Evolutionary conservation across 2,113 vertebrate genomes (phyloP), one percentile per base, ranked within the genome.

Genomic region (Channa argus): DNA sequence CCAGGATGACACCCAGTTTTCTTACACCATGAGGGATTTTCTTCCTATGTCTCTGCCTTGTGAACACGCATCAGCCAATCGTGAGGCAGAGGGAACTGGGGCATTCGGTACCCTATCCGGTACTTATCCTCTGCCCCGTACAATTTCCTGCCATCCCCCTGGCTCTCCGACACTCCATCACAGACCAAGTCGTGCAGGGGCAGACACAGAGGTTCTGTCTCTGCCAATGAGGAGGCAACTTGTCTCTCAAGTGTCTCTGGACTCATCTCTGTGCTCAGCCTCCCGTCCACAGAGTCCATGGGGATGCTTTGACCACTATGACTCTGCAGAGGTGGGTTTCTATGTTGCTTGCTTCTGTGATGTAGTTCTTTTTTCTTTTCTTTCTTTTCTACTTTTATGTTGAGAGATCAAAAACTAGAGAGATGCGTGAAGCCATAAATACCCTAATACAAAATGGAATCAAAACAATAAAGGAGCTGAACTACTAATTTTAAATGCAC

Each of bases 271-370:
- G 47, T 88, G 90, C 71, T 88, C 86, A 0, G 54, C 72, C 39
- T 92, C 87, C 0, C 86, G 88, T 55, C 90, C 90, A 2, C 87
- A 13, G 3, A 89, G 90, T 67, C 88, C 90, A 7, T 91, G 91
- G 91, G 81, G 84, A n/a, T 54, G 65, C n/a, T 84, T 86, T 38
- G 89, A 92, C 58, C 87, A 90, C 2, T 90, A 92, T 1, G 90
- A 91, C 77, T 91, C 82, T 72, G 77, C 87, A 51, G 91, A 93
- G 88, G 92, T 92, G 10, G 15, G 82, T 68, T 41, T 70, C 8
- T 55, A 5, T 44, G 5, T 24, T 39, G 34, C 5, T 34, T 24
- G 24, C 24, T 24, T 24, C 24, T 24, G 24, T 24, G 24, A 24
- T 24, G 24, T 24, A 24, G 24, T 24, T 24, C 24, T 24, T 24